Evolutionary conservation across 2,888 invertebrate species (phyloP).

Genomic region (Mallateleia sp.): DNA sequence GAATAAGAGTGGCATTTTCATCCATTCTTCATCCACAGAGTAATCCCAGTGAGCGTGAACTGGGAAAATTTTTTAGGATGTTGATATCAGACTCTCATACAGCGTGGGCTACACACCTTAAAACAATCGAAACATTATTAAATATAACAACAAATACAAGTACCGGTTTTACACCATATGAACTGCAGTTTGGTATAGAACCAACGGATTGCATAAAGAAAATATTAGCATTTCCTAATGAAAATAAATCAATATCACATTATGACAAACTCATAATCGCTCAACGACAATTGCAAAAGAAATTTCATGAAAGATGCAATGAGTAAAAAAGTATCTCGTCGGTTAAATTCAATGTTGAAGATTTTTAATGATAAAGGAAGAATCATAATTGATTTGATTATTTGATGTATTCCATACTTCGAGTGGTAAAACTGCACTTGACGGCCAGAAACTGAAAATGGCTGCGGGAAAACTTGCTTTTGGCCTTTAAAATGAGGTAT

Average conservation of each 20-base stretch:
- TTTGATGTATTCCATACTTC: too few species aligned
- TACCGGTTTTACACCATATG: neutral
- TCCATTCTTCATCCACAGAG: constrained; percentile 43
- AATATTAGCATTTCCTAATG: constrained; percentile 15
- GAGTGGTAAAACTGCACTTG: too few species aligned
- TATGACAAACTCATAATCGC: constrained; percentile 1
- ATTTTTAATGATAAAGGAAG: too few species aligned
- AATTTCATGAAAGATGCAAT: constrained; percentile 36
- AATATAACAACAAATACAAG: neutral
- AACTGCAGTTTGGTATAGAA: neutral
- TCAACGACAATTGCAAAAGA: neutral
- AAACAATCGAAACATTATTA: neutral
- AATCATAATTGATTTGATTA: too few species aligned
- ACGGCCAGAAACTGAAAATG: too few species aligned
- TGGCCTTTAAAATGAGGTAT: too few species aligned
- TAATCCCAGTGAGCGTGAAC: constrained; percentile 29
- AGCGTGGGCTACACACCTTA: neutral
- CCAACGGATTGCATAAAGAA: neutral
- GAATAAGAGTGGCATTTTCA: neutral
- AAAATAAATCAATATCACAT: neutral
- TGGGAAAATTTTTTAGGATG: neutral
- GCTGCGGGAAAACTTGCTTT: too few species aligned
- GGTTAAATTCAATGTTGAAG: neutral
- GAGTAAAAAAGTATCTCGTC: constrained; percentile 9
- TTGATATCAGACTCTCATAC: neutral